phyloP scores from a whole-genome alignment of 2,888 invertebrate genomes.

The Phrixothrix hirtus region DNA sequence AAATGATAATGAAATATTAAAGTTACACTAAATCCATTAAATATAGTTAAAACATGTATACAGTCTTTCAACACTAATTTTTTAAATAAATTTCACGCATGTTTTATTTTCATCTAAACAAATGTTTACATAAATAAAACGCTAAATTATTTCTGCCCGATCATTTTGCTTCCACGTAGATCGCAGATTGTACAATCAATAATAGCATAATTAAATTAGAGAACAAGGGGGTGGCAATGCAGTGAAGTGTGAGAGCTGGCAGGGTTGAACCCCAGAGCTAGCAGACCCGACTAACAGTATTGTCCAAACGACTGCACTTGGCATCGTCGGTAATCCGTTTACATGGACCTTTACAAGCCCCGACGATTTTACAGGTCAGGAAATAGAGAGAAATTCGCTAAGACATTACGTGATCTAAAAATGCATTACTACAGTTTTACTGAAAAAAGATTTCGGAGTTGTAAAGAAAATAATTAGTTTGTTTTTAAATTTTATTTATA shows the following conservation, averaged over 20 bases:
- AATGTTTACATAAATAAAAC: constrained; percentile 2
- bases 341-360: constrained; percentile 52
- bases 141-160: constrained; percentile 11
- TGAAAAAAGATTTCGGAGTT: too few species aligned
- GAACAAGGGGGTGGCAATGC: constrained; percentile 47
- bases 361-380: constrained; percentile 48
- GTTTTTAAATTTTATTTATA: not conserved
- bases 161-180: constrained; percentile 21
- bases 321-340: constrained; percentile 52
- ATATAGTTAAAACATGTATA: too few species aligned
- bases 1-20: too few species aligned
- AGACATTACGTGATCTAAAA: constrained; percentile 28
- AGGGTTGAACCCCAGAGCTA: constrained; percentile 38
- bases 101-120: not conserved
- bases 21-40: too few species aligned
- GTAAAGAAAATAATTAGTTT: not conserved
- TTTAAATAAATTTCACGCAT: too few species aligned
- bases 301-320: constrained; percentile 53
- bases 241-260: constrained; percentile 48
- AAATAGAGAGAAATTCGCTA: constrained; percentile 23
- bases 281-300: constrained; percentile 48
- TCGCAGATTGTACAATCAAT: constrained; percentile 38
- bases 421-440: too few species aligned
- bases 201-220: constrained; percentile 48
- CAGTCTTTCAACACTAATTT: too few species aligned